These are phyloP conservation scores for Toxotes jaculatrix DNA, from an alignment of 2,113 vertebrate genomes.

Conservation along the genomic window DNA sequence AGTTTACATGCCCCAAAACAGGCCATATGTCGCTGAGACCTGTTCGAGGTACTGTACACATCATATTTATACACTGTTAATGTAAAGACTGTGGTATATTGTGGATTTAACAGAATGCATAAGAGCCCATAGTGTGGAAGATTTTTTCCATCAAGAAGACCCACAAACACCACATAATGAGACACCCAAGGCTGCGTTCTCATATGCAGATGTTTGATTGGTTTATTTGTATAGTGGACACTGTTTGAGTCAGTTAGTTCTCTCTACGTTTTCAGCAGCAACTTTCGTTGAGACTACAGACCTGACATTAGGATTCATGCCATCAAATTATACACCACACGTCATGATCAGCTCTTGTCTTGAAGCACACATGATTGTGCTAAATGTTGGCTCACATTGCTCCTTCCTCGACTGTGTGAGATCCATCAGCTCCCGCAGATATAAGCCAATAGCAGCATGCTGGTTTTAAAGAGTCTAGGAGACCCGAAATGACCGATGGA, in stretches of 20 bases:
- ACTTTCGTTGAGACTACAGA: neutral
- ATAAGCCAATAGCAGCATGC: slow-evolving; percentile 22
- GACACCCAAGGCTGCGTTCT: neutral
- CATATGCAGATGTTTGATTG: neutral
- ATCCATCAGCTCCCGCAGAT: slow-evolving; percentile 24
- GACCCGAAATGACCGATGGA: slow-evolving; percentile 39
- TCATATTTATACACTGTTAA: neutral
- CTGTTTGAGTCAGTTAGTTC: neutral
- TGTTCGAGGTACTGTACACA: neutral
- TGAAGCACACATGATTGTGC: slow-evolving; percentile 44
- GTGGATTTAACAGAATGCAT: neutral
- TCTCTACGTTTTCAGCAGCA: neutral
- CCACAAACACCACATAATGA: neutral
- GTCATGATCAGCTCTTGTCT: slow-evolving; percentile 30
- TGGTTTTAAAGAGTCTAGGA: slow-evolving; percentile 32
- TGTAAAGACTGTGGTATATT: neutral
- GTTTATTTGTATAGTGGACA: neutral
- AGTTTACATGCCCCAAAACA: neutral
- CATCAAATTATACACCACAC: slow-evolving; percentile 5
- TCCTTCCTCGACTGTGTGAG: slow-evolving; percentile 31
- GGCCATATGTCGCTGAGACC: neutral
- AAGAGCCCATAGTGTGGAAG: neutral
- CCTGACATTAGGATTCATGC: slow-evolving; percentile 2
- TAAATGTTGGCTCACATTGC: slow-evolving; percentile 42
- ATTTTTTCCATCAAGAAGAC: neutral